These are phyloP conservation scores for Oscheius sp. DNA, from an alignment of 2,888 invertebrate species.

Conservation along the genomic window DNA sequence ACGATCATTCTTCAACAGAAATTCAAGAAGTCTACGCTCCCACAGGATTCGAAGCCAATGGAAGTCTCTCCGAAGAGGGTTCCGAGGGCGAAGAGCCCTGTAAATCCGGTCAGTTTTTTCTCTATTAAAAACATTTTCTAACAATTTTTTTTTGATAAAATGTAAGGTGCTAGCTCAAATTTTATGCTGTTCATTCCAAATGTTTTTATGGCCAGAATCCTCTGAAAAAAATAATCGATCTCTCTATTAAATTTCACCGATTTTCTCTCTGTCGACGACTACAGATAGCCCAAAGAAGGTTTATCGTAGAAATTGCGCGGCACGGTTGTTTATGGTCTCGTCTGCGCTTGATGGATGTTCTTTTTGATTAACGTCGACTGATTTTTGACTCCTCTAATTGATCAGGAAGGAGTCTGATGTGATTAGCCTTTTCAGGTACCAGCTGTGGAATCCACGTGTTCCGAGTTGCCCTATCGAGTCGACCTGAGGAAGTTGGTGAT, in stretches of 20 bases:
- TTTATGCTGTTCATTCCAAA: too few species aligned
- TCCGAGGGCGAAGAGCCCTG: too few species aligned
- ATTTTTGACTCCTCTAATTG: neutral
- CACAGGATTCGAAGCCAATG: neutral
- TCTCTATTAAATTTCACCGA: too few species aligned
- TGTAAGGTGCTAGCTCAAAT: too few species aligned
- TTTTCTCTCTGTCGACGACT: too few species aligned
- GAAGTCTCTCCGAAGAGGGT: neutral
- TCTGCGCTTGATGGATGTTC: neutral
- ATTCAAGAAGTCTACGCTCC: neutral
- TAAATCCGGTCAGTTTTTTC: neutral
- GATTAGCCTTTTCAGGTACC: neutral
- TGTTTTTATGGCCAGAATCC: too few species aligned
- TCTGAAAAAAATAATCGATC: too few species aligned
- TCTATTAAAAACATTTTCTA: neutral
- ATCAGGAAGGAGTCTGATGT: neutral
- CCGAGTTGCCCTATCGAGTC: slow-evolving; percentile 24
- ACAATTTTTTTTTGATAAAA: too few species aligned
- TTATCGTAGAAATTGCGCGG: neutral
- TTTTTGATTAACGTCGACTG: neutral
- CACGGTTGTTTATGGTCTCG: neutral
- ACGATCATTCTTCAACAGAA: neutral
- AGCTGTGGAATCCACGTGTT: slow-evolving; percentile 27
- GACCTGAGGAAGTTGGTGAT: slow-evolving; percentile 25
- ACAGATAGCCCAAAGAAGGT: neutral